Base-by-base conservation (phyloP, 2,113 vertebrate genomes). In the Zingel zingel region DNA sequence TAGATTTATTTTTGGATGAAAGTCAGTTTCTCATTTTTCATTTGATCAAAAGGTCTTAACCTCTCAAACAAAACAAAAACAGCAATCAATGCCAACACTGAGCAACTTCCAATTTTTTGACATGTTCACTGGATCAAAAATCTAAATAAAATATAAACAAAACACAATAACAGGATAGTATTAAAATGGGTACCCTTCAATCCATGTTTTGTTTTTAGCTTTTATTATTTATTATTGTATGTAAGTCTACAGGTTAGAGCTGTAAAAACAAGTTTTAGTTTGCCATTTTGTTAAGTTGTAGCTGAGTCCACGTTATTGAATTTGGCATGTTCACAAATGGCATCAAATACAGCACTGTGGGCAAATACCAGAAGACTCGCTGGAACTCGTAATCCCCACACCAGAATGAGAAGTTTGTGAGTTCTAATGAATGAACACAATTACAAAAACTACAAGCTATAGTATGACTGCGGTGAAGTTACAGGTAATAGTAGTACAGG, bases 1-100 rank as follows among this genome's bases (percentile, higher is more conserved):
- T 51, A 50, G 70, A 74, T 81, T 73, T 51, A 74, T 83, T 78
- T 64, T 50, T 57, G 59, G 74, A 73, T 79, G 36, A 62, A 81
- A 86, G 63, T 61, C 48, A n/a, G 43, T 76, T 81, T 81, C 21
- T 65, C n/a, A 25, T 85, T 86, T 78, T 59, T 50, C 69, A 30
- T 65, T 79, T 74, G 64, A 74, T 76, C 76, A 79, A 73, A 71
- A 33, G 59, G 30, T 63, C 70, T 61, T 51, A 56, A 74, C 74
- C 66, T 73, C 27, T 27, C 27, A 27, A 27, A 27, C n/a, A 23
- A 84, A 56, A 73, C 50, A 79, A 77, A 78, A 15, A 56, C 23
- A 70, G 33, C 33, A 71, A 27, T 65, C 45, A 1, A 82, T 57
- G 39, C 43, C 58, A 63, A n/a, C 33, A 39, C 27, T 68, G 53